These are phyloP conservation scores for Laticauda colubrina DNA, from an alignment of 2,113 vertebrate genomes.

Conservation along the genomic window DNA sequence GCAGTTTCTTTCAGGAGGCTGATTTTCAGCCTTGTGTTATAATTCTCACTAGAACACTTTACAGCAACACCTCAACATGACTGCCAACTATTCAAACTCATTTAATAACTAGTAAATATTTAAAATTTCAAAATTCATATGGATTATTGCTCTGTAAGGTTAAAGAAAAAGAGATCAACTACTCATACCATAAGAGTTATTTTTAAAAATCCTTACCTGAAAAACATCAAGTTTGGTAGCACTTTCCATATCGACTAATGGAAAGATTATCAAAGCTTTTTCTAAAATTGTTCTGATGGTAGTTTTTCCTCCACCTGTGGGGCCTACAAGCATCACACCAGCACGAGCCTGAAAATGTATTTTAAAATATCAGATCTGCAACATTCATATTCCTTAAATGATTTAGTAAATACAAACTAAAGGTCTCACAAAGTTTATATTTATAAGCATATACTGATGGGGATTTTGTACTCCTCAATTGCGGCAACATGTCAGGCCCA, in stretches of 20 bases:
- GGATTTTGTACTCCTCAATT: neutral
- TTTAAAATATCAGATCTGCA: neutral
- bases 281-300: slow-evolving; percentile 66
- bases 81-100: neutral
- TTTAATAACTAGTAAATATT: neutral
- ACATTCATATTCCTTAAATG: neutral
- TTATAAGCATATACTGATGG: neutral
- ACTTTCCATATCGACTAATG: slow-evolving; percentile 3
- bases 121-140: neutral
- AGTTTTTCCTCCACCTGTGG: slow-evolving; percentile 68
- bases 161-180: neutral
- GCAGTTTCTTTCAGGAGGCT: neutral
- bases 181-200: neutral
- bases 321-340: slow-evolving; percentile 66
- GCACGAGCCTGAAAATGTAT: slow-evolving; percentile 53
- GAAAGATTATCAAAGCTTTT: slow-evolving; percentile 51
- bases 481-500: neutral
- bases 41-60: neutral
- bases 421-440: neutral
- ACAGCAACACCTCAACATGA: neutral
- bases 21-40: neutral
- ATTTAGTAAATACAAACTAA: neutral
- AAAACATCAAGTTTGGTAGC: slow-evolving; percentile 20
- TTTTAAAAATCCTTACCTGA: neutral
- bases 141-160: neutral